Evolutionary conservation across 2,113 vertebrate species (phyloP).

Genomic region (Casuarius casuarius): DNA sequence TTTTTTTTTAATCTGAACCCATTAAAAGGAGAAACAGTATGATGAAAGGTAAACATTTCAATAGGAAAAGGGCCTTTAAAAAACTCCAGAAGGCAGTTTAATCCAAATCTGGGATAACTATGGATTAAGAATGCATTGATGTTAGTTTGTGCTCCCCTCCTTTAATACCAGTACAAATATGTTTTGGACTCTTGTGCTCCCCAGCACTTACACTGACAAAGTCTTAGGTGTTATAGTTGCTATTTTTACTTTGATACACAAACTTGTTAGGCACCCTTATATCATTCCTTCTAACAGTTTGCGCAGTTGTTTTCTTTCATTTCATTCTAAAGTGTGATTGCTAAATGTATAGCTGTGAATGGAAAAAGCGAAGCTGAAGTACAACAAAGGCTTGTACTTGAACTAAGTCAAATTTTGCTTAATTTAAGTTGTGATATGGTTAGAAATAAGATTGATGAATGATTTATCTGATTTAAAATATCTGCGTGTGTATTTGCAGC

Average conservation of each 20-base stretch:
- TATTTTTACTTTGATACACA: not conserved
- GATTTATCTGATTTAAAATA: not conserved
- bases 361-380: not conserved
- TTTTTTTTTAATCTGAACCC: not conserved
- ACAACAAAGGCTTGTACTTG: not conserved
- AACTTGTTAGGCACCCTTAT: not conserved
- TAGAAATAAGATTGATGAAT: not conserved
- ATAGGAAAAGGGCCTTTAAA: not conserved
- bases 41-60: not conserved
- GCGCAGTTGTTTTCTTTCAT: not conserved
- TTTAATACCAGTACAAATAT: not conserved
- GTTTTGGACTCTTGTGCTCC: not conserved
- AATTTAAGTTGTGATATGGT: not conserved
- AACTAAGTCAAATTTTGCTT: not conserved
- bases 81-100: conserved; percentile 27
- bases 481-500: not conserved
- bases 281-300: too few relatives aligned
- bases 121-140: conserved; percentile 22
- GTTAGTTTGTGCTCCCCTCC: not conserved
- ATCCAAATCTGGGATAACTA: conserved; percentile 45
- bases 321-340: not conserved
- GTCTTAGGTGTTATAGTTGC: not conserved
- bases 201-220: not conserved
- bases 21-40: not conserved
- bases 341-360: not conserved